Evolutionary conservation across 2,888 invertebrate species (phyloP), one percentile per base, ranked within the genome.

Genomic region (Microplitis deprimator): DNA sequence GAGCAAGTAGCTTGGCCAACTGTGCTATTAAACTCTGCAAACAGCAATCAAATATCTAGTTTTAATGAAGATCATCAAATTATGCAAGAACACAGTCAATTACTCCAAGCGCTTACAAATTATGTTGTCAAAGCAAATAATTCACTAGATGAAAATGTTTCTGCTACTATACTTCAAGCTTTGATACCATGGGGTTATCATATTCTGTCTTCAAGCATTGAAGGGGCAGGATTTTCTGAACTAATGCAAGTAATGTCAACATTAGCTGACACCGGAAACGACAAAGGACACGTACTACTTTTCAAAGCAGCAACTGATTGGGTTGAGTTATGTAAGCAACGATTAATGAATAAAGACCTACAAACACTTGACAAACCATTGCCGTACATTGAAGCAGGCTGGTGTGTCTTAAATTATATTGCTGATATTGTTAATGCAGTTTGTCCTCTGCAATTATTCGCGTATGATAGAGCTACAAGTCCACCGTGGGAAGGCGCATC

Each of bases 201-300:
- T 41, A 91, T 95, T 77, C 89, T 95, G 17, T 92, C 92, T 1
- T 92, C 93, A 0, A 88, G 92, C 0, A 91, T 93, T 68, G 94
- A 95, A 86, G 93, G 93, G 0, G 92, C 92, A n/a, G 94, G 94
- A n/a, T 96, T 96, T 86, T 92, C 94, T 0, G 95, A 96, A 85
- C 90, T 96, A 6, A 93, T 96, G 91, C 91, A 92, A 77, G 94
- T 96, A 5, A 95, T 96, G 95, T 93, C 94, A 1, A 95, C 94
- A 69, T 88, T 98, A 81, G 97, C 97, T 0, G 96, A 97, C 89
- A 96, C 96, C 20, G 95, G 96, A 20, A 92, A 93, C 5, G 96
- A 96, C 39, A 91, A 92, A 68, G 96, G 97, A 0, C 97, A 98
- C 87, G 91, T 93, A 1, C 92, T 93, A 39, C 91, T 98, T 17